phyloP scores from a whole-genome alignment of 1,140 invertebrate genomes.

The Subanguina moxae region DNA sequence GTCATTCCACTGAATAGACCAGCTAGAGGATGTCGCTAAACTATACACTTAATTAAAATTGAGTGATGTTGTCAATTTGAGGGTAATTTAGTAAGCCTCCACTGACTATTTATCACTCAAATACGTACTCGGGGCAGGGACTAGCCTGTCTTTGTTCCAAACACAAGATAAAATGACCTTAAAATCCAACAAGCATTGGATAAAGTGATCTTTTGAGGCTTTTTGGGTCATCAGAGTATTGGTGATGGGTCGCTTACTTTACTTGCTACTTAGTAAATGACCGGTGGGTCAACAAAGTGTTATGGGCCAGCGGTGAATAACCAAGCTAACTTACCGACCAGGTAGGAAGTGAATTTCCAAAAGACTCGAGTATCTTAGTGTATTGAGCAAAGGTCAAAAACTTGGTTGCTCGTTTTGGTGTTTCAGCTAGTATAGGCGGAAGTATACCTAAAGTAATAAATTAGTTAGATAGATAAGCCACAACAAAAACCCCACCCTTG shows the following conservation, averaged over 20 bases:
- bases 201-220: too few relatives aligned
- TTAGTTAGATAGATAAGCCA: background rate
- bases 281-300: too few relatives aligned
- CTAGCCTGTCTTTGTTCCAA: too few relatives aligned
- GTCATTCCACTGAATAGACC: conserved; percentile 79
- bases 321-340: conserved; percentile 40
- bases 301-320: conserved; percentile 11
- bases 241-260: too few relatives aligned
- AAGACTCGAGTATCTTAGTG: conserved; percentile 73
- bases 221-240: too few relatives aligned
- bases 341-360: conserved; percentile 20
- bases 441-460: conserved; percentile 78
- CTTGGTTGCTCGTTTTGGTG: conserved; percentile 85
- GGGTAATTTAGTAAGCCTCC: too few relatives aligned
- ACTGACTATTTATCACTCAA: too few relatives aligned
- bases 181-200: too few relatives aligned
- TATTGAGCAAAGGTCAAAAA: conserved; percentile 89
- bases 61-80: too few relatives aligned
- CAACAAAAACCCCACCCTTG: conserved; percentile 24
- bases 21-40: conserved; percentile 76
- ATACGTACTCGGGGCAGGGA: too few relatives aligned
- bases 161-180: too few relatives aligned
- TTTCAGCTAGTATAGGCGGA: conserved; percentile 86
- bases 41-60: conserved; percentile 31
- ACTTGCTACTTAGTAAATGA: too few relatives aligned